A percentile compares a stretch with the other conserved stretches of the same genome.
These are phyloP conservation scores for Rallus limicola DNA, from an alignment of 2,113 vertebrate genomes.

Conservation along the genomic window DNA sequence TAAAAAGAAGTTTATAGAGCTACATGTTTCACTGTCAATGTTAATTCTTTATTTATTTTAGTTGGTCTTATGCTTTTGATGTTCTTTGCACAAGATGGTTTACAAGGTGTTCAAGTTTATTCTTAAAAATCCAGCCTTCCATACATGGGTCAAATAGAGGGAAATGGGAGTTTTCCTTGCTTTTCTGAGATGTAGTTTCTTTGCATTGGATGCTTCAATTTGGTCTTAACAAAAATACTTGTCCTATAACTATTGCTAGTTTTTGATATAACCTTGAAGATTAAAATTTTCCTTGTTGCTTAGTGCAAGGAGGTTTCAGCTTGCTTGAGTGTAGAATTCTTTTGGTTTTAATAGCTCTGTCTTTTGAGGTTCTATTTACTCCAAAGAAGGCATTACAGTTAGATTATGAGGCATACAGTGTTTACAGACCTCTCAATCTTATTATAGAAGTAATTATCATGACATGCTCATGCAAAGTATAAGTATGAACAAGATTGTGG, in stretches of 20 bases:
- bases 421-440: background rate
- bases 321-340: background rate
- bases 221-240: background rate
- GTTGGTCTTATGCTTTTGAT: background rate
- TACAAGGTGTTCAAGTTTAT: background rate
- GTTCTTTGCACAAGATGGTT: background rate
- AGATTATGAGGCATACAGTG: background rate
- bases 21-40: background rate
- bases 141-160: background rate
- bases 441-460: background rate
- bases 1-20: background rate
- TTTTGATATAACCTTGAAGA: background rate
- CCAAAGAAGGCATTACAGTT: background rate
- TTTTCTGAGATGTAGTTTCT: background rate
- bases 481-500: background rate
- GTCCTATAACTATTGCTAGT: background rate
- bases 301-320: background rate
- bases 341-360: background rate
- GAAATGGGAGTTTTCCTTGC: background rate
- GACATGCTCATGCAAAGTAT: background rate
- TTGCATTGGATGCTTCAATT: background rate
- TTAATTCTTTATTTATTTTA: background rate
- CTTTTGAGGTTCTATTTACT: background rate
- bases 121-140: background rate
- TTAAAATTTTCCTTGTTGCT: background rate